Evolutionary conservation across 2,888 invertebrate species (phyloP).

Genomic region (Pterostichus niger): DNA sequence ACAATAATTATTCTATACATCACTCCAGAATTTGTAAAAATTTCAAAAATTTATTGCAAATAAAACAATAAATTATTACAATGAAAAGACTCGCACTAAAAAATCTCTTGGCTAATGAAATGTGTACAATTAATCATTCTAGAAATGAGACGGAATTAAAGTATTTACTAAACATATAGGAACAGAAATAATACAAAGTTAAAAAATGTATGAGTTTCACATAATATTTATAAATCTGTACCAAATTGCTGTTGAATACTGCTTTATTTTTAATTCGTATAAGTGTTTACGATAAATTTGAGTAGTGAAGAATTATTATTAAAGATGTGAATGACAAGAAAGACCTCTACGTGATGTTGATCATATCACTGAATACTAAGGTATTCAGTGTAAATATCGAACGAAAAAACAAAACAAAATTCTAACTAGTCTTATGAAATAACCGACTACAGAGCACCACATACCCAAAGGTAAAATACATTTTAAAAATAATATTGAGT

Average conservation of each 20-base stretch:
- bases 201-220: conserved; percentile 48
- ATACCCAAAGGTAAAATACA: conserved; percentile 64
- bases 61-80: conserved; percentile 65
- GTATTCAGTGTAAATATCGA: conserved; percentile 17
- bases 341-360: conserved; percentile 52
- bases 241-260: conserved; percentile 59
- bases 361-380: conserved; percentile 46
- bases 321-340: conserved; percentile 51
- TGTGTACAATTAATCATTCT: conserved; percentile 35
- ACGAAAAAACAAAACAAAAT: conserved; percentile 36
- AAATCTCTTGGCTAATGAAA: conserved; percentile 23
- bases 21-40: conserved; percentile 62
- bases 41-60: conserved; percentile 66
- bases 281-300: conserved; percentile 18
- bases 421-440: conserved; percentile 59
- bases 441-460: conserved; percentile 63
- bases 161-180: conserved; percentile 57
- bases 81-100: conserved; percentile 45
- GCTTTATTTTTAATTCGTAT: conserved; percentile 44
- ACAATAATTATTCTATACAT: conserved; percentile 62
- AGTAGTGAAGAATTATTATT: conserved; percentile 45
- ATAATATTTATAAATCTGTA: conserved; percentile 44
- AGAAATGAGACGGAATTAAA: conserved; percentile 50
- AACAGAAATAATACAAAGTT: conserved; percentile 57
- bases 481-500: conserved; percentile 65